A percentile compares a stretch with the other conserved stretches of the same genome.
phyloP scores from a whole-genome alignment of 2,113 vertebrate species.

The Zosterops japonicus region DNA sequence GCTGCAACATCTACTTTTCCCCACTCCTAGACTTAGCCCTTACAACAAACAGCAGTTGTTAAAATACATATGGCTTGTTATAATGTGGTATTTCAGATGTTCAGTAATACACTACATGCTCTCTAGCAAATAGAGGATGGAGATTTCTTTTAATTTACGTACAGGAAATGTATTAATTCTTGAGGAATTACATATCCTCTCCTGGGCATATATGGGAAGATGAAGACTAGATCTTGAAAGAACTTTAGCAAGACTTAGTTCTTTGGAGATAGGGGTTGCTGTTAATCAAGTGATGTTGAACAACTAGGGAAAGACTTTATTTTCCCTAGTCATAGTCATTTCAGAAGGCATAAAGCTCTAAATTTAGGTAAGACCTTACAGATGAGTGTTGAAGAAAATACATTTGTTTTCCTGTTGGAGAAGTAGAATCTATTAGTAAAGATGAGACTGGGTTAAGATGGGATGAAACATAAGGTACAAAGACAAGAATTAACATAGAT shows the following conservation, averaged over 20 bases:
- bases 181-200: not conserved
- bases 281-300: not conserved
- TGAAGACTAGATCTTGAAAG: not conserved
- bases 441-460: not conserved
- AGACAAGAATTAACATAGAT: not conserved
- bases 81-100: not conserved
- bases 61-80: not conserved
- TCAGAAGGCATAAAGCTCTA: not conserved
- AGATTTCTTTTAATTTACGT: accelerated
- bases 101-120: not conserved
- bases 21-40: not conserved
- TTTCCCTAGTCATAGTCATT: not conserved
- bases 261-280: not conserved
- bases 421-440: not conserved
- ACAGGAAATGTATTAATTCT: not conserved
- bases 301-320: not conserved
- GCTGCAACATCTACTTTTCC: not conserved
- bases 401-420: not conserved
- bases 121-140: not conserved
- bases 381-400: not conserved
- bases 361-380: not conserved
- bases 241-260: not conserved
- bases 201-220: not conserved
- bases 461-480: not conserved
- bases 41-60: not conserved